Percentiles rank a stretch among this genome's conserved stretches.
These are phyloP conservation scores for Agelastica alni DNA, from an alignment of 2,888 invertebrate genomes.

Conservation along the genomic window DNA sequence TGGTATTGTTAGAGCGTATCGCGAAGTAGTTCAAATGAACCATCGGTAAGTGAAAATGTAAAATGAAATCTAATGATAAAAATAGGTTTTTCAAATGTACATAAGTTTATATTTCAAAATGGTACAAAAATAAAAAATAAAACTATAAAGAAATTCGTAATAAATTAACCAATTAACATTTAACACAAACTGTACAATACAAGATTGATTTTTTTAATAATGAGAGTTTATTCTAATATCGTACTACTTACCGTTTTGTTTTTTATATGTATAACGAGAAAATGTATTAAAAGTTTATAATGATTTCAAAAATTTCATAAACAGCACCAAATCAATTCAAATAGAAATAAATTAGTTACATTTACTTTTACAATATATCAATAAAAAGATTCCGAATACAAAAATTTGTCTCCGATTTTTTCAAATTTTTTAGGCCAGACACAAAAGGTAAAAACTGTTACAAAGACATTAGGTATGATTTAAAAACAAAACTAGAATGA, in stretches of 20 bases:
- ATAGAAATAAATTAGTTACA: constrained; percentile 9
- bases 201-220: background rate
- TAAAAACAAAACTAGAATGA: background rate
- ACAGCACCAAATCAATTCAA: constrained; percentile 4
- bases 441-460: background rate
- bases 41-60: no score
- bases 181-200: constrained; percentile 1
- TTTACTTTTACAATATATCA: constrained; percentile 10
- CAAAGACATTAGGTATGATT: background rate
- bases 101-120: background rate
- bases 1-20: no score
- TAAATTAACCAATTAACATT: background rate
- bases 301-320: constrained; percentile 1
- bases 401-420: constrained; percentile 9
- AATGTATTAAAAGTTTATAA: background rate
- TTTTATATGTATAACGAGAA: constrained; percentile 1
- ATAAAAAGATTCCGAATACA: constrained; percentile 17
- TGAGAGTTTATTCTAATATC: background rate
- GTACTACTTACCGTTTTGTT: background rate
- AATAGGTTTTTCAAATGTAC: background rate
- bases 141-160: background rate
- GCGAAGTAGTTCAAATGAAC: no score
- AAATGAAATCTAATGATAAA: no score
- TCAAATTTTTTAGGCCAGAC: background rate
- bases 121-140: background rate